Conservation (phyloP, 2,113 vertebrate species). For the Vulpes lagopus region DNA sequence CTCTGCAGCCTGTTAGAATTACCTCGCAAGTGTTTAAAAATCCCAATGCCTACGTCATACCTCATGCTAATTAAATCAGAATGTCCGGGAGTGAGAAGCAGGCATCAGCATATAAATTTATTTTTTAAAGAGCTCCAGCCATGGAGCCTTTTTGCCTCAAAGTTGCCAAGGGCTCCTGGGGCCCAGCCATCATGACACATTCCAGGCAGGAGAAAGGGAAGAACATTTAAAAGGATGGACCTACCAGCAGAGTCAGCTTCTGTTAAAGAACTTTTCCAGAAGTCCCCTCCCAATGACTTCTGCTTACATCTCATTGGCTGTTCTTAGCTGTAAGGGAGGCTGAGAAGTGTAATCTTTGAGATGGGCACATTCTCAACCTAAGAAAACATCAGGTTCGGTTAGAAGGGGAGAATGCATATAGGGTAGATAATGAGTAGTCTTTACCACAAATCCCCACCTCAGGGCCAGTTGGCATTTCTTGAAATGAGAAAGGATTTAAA, state of each 20-base stretch:
- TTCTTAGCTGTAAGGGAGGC: background rate
- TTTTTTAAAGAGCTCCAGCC: background rate
- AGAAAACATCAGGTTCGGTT: background rate
- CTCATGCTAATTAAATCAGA: background rate
- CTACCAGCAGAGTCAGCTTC: background rate
- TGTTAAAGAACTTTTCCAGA: slow-evolving; percentile 16
- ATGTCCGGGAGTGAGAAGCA: background rate
- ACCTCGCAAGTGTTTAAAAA: background rate
- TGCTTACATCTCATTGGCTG: background rate
- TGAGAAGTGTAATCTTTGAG: background rate
- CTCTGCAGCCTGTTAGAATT: background rate
- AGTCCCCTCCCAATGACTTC: background rate
- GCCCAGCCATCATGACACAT: background rate
- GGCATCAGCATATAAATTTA: background rate
- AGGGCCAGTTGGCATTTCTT: background rate
- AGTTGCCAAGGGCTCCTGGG: background rate
- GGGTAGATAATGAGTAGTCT: background rate
- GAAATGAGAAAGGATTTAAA: background rate
- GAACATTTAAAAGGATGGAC: background rate
- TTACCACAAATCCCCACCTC: background rate
- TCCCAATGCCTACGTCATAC: background rate
- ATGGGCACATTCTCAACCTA: background rate
- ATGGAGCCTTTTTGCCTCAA: background rate
- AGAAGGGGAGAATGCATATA: background rate
- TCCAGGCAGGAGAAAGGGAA: background rate